Percentiles rank a stretch among this genome's conserved stretches.
phyloP scores from a whole-genome alignment of 2,797 vertebrate species.

The Synanceia verrucosa region DNA sequence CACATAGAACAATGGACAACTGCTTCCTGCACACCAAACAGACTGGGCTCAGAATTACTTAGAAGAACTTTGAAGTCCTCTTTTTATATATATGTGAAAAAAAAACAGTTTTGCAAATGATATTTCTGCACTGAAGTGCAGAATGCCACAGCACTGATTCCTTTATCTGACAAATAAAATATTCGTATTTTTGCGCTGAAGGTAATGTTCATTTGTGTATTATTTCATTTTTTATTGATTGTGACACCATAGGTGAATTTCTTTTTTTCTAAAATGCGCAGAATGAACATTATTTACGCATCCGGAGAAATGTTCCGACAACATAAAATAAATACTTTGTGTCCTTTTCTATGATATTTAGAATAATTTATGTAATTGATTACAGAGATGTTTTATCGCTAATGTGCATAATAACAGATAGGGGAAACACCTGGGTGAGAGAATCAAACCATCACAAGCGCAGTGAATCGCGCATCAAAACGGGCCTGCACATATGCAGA shows the following conservation, averaged over 20 bases:
- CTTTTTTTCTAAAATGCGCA: background rate
- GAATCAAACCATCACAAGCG: conserved; percentile 15
- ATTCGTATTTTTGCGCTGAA: background rate
- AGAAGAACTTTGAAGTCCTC: conserved; percentile 50
- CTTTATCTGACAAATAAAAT: background rate
- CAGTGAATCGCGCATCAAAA: conserved; percentile 12
- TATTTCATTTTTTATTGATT: conserved; percentile 27
- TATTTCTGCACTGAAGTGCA: background rate
- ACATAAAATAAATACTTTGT: background rate
- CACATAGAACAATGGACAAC: conserved; percentile 74
- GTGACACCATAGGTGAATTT: conserved; percentile 29
- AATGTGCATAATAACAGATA: conserved; percentile 9
- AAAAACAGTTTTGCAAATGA: conserved; percentile 8
- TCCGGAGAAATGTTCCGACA: background rate
- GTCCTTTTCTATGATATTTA: background rate
- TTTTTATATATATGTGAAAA: conserved; percentile 6
- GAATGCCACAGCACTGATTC: background rate
- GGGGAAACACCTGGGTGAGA: background rate
- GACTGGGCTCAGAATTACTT: conserved; percentile 37
- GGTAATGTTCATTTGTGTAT: background rate
- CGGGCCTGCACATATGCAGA: conserved; percentile 3
- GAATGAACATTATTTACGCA: background rate
- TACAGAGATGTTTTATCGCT: background rate
- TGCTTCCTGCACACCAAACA: conserved; percentile 59
- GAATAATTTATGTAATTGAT: conserved; percentile 4